Base-by-base conservation (phyloP, 2,113 vertebrate genomes). In the Proteles cristata region DNA sequence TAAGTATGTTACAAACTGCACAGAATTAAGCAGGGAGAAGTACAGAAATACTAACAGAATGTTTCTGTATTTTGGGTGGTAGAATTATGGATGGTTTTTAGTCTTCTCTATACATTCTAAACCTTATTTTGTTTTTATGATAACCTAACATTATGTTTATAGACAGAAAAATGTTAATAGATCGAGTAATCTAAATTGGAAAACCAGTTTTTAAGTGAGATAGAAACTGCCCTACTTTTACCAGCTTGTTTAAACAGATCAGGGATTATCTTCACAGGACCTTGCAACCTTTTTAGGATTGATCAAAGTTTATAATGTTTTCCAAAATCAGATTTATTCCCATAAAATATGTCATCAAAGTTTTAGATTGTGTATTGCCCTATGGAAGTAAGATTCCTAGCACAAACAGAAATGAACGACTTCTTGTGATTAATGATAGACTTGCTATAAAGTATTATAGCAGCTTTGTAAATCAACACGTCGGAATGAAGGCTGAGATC, bases 1-100 rank as follows among this genome's bases (percentile, higher is more conserved):
- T 39, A 86, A 71, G 39, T 90, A 15, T 95, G 53, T 91, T 95
- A 50, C 55, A 93, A 90, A 85, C 26, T 76, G 11, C 39, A 69
- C 39, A 92, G 31, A 88, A 74, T 96, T 76, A 96, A 90, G 26
- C 48, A 86, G 68, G 71, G 82, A n/a, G 76, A 86, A 73, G n/a
- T 73, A n/a, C 6, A 71, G 88, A 90, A 87, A 68, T 92, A 83
- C 81, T 55, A 66, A 39, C 2, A 87, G 48, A 33, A 81, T 61
- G 3, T 84, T 84, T 84, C 21, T 26, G 33, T 91, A 58, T 81
- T 55, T 58, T 84, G 14, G 58, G 1, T 69, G 50, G 66, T 95
- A 58, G 23, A 87, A 31, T 92, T 77, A 25, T n/a, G 1, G 39
- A n/a, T 82, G 31, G 26, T 43, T 90, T 93, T 80, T 84, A 61